phyloP scores from a whole-genome alignment of 1,140 invertebrate genomes.

The Protaetia brevitarsis region DNA sequence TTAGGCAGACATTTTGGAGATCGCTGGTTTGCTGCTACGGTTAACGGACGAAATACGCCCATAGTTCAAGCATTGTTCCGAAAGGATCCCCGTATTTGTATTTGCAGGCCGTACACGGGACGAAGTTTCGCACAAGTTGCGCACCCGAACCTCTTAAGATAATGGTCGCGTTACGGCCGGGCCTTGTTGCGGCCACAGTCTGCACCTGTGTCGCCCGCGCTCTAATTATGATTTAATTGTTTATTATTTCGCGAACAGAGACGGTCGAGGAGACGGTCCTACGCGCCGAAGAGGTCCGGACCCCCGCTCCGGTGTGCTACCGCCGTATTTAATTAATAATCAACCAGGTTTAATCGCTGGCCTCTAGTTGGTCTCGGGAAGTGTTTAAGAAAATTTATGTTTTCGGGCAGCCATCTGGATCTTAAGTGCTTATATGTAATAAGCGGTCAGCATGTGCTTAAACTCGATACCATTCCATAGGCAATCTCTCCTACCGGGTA shows the following conservation, averaged over 20 bases:
- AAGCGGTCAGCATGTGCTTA: too few relatives aligned
- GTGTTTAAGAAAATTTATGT: neutral
- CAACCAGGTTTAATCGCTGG: neutral
- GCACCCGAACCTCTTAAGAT: constrained; percentile 36
- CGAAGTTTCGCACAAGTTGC: constrained; percentile 27
- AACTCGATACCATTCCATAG: too few relatives aligned
- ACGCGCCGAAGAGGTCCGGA: neutral
- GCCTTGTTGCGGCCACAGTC: constrained; percentile 29
- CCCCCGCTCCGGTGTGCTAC: neutral
- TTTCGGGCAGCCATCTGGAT: neutral
- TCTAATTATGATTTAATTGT: constrained; percentile 31
- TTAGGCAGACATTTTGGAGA: too few relatives aligned
- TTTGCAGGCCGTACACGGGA: constrained; percentile 23
- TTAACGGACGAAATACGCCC: too few relatives aligned
- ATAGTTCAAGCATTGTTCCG: constrained; percentile 11
- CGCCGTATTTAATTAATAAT: neutral
- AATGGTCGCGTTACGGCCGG: constrained; percentile 33
- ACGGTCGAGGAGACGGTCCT: neutral
- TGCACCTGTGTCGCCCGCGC: constrained; percentile 31
- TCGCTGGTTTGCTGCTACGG: too few relatives aligned
- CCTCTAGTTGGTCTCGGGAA: neutral
- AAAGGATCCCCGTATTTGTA: constrained; percentile 21
- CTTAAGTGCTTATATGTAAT: neutral
- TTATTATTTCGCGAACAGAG: constrained; percentile 24
- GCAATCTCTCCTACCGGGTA: too few relatives aligned